Evolutionary conservation across 2,888 invertebrate species (phyloP).

Genomic region (Malthinus seriepunctatus): DNA sequence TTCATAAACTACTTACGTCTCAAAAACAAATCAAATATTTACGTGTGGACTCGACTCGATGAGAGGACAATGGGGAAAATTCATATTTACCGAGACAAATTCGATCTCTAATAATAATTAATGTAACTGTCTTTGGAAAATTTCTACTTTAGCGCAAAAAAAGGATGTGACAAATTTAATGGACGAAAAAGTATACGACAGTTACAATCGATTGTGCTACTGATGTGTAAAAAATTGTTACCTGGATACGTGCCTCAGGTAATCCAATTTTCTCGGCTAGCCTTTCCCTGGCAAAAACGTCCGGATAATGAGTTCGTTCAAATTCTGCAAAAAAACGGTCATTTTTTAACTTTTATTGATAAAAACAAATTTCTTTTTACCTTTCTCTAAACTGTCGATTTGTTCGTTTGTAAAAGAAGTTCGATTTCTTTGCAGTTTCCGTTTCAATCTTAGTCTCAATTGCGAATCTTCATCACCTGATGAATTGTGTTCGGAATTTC

Average conservation of each 20-base stretch:
- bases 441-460: conserved; percentile 88
- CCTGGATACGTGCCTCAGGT: conserved; percentile 99
- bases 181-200: not conserved
- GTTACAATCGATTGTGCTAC: conserved; percentile 35
- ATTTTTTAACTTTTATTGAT: not conserved
- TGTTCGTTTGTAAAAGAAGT: conserved; percentile 99
- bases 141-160: not conserved
- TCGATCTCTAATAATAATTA: not conserved
- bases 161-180: not conserved
- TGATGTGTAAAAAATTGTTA: conserved; percentile 62
- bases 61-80: not conserved
- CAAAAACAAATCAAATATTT: conserved; percentile 19
- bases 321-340: conserved; percentile 70
- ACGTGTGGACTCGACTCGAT: not conserved
- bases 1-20: conserved; percentile 16
- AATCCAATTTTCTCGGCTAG: conserved; percentile 97
- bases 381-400: conserved; percentile 98
- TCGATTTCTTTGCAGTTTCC: conserved; percentile 95
- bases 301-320: conserved; percentile 96
- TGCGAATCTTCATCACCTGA: conserved; percentile 91
- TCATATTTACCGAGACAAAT: not conserved
- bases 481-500: conserved; percentile 89
- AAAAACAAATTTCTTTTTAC: conserved; percentile 58
- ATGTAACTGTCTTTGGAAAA: not conserved
- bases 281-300: conserved; percentile 94